Evolutionary conservation across 1,140 invertebrate genomes (phyloP).

Genomic region (Conus ventricosus): DNA sequence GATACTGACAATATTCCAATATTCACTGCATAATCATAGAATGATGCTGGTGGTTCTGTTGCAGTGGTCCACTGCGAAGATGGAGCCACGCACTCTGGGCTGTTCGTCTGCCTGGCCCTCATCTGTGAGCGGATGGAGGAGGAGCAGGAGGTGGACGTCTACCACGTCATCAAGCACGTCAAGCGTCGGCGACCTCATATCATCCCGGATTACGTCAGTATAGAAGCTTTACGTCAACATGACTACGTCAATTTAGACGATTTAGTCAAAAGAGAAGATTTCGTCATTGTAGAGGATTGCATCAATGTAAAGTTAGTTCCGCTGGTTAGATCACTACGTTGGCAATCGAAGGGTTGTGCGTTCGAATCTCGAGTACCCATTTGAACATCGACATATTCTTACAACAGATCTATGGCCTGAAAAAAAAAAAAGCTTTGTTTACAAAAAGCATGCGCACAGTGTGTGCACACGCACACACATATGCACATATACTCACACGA

Average conservation of each 20-base stretch:
- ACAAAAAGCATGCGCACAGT: too few relatives aligned
- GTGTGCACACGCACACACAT: too few relatives aligned
- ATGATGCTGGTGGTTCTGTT: neutral
- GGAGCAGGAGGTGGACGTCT: conserved; percentile 70
- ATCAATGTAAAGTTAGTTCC: neutral
- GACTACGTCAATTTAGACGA: neutral
- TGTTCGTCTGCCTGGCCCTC: conserved; percentile 62
- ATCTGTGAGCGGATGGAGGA: conserved; percentile 65
- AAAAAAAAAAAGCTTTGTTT: too few relatives aligned
- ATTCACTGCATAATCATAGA: too few relatives aligned
- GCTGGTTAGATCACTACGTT: neutral
- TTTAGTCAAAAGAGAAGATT: neutral
- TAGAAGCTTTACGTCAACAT: neutral
- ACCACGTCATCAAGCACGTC: conserved; percentile 69
- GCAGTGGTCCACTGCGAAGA: conserved; percentile 69
- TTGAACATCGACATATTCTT: too few relatives aligned
- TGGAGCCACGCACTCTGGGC: conserved; percentile 70
- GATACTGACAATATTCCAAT: too few relatives aligned
- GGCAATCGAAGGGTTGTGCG: too few relatives aligned
- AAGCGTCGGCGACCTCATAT: conserved; percentile 67
- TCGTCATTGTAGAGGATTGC: too few relatives aligned
- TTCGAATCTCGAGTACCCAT: too few relatives aligned
- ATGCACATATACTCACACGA: too few relatives aligned
- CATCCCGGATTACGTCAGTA: conserved; percentile 68
- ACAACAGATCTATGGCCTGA: too few relatives aligned